Conservation (phyloP, 2,113 vertebrate species). For the Dermatemys mawii region DNA sequence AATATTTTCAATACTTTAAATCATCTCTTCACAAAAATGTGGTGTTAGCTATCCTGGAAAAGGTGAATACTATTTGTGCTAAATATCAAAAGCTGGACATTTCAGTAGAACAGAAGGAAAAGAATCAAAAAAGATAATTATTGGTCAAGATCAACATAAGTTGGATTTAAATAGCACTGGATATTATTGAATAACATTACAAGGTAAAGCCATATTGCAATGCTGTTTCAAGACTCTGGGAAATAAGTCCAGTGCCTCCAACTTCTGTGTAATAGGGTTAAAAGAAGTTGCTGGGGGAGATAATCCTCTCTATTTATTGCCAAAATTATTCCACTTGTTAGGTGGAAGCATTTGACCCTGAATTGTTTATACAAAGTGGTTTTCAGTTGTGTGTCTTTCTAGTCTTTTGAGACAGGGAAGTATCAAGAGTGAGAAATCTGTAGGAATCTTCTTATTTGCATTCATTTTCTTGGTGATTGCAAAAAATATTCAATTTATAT, state of each 20-base stretch:
- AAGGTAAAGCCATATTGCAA: not conserved
- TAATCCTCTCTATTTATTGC: conserved; percentile 22
- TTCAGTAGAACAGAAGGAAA: not conserved
- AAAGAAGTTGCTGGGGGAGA: not conserved
- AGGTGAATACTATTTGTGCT: not conserved
- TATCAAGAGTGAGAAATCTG: not conserved
- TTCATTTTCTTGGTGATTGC: not conserved
- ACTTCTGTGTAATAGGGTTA: not conserved
- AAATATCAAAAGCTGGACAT: not conserved
- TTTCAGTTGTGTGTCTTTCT: not conserved
- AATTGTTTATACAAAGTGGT: not conserved
- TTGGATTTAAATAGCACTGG: not conserved
- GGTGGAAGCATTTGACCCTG: not conserved
- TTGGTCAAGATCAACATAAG: not conserved
- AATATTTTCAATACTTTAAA: not conserved
- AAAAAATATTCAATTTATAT: not conserved
- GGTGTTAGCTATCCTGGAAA: not conserved
- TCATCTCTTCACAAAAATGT: not conserved
- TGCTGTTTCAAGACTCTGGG: not conserved
- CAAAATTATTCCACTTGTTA: conserved; percentile 18
- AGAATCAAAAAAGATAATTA: not conserved
- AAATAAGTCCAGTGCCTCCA: not conserved
- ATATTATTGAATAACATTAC: not conserved
- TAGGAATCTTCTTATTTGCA: not conserved
- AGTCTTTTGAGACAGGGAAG: not conserved